Conservation (phyloP, 2,888 invertebrate genomes). For the Fragum fragum region DNA sequence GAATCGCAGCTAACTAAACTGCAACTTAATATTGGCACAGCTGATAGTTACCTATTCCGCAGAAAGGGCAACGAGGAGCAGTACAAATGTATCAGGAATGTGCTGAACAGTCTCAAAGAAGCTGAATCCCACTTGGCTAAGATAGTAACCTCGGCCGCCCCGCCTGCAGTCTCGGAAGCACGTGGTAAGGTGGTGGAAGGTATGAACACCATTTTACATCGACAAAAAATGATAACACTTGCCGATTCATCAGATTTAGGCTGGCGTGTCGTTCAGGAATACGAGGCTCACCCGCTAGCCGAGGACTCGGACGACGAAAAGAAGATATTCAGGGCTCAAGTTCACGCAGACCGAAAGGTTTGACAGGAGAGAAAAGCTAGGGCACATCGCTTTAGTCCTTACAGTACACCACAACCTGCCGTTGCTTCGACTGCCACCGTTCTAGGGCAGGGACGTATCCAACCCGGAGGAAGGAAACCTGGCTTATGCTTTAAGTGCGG, state of each 20-base stretch:
- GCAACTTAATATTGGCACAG: background rate
- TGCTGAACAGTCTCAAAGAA: background rate
- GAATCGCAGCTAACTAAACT: background rate
- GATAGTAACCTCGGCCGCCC: background rate
- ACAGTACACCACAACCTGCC: background rate
- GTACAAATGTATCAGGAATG: conserved; percentile 14
- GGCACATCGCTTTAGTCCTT: conserved; percentile 17
- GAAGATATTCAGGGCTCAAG: conserved; percentile 47
- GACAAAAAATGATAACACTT: conserved; percentile 29
- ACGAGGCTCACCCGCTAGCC: conserved; percentile 46
- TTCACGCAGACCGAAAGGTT: conserved; percentile 42
- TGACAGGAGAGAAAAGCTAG: conserved; percentile 21
- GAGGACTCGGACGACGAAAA: conserved; percentile 49
- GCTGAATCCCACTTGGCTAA: background rate
- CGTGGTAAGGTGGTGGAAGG: conserved; percentile 13
- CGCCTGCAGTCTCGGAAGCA: background rate
- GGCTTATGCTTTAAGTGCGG: conserved; percentile 50
- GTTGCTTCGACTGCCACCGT: background rate
- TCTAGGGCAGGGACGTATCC: background rate
- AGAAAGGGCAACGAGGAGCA: conserved; percentile 27
- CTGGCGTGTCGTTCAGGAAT: conserved; percentile 23
- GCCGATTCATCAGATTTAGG: conserved; percentile 38
- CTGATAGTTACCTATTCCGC: background rate
- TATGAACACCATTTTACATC: conserved; percentile 11
- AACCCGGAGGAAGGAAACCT: background rate